Percentiles rank a stretch among this genome's conserved stretches.
phyloP scores from a whole-genome alignment of 2,888 invertebrate species.

The Agrilus mali region DNA sequence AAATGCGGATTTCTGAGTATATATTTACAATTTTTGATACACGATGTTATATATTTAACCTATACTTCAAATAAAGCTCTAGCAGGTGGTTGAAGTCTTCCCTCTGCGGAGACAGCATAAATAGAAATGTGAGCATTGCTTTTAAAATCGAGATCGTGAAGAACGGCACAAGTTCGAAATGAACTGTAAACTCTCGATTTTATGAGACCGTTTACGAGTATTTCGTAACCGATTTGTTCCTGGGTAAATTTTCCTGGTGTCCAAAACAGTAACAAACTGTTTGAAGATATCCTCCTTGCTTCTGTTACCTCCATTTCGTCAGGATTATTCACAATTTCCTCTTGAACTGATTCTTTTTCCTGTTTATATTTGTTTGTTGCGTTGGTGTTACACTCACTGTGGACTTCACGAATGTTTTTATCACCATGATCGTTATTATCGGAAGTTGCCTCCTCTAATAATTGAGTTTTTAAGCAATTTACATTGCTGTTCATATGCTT shows the following conservation, averaged over 20 bases:
- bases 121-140: slow-evolving; percentile 11
- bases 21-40: too few relatives aligned
- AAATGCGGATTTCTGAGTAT: too few relatives aligned
- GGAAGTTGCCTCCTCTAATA: too few relatives aligned
- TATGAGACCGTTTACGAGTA: slow-evolving; percentile 14
- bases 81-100: slow-evolving; percentile 17
- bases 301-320: slow-evolving; percentile 13
- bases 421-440: too few relatives aligned
- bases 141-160: slow-evolving; percentile 13
- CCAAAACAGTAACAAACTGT: slow-evolving; percentile 21
- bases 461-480: too few relatives aligned
- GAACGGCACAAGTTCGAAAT: slow-evolving; percentile 14
- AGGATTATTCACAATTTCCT: too few relatives aligned
- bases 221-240: slow-evolving; percentile 18
- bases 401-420: too few relatives aligned
- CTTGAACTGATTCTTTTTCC: too few relatives aligned
- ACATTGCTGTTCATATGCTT: too few relatives aligned
- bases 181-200: slow-evolving; percentile 17
- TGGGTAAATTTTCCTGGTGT: slow-evolving; percentile 9
- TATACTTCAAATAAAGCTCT: slow-evolving; percentile 10
- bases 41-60: too few relatives aligned
- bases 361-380: too few relatives aligned
- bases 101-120: slow-evolving; percentile 12
- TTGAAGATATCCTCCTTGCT: slow-evolving; percentile 15
- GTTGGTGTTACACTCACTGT: too few relatives aligned